Evolutionary conservation across 2,113 vertebrate species (phyloP).

Genomic region (Egretta garzetta): DNA sequence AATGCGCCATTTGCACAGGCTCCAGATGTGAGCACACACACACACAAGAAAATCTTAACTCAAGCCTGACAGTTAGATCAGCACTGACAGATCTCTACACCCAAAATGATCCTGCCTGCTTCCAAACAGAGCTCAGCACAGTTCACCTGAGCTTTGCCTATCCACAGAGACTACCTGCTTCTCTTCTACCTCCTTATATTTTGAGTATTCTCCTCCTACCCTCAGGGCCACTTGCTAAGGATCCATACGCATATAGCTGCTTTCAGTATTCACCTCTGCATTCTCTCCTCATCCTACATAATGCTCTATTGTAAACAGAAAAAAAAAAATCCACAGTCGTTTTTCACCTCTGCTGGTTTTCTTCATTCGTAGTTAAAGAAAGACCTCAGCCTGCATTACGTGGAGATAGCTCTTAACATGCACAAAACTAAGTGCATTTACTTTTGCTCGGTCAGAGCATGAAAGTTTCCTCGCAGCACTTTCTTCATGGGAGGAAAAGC

Average conservation of each 20-base stretch:
- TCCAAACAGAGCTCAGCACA: not conserved
- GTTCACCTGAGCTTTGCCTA: not conserved
- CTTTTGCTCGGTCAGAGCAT: not conserved
- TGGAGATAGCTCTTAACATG: rapidly evolving
- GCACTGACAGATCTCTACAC: not conserved
- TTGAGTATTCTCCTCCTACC: not conserved
- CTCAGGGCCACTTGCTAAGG: not conserved
- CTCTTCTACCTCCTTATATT: not conserved
- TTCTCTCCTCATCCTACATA: not conserved
- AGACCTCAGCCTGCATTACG: not conserved
- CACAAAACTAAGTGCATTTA: not conserved
- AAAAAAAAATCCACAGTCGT: rapidly evolving
- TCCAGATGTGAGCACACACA: not conserved
- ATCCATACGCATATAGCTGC: not conserved
- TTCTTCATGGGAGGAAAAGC: not conserved
- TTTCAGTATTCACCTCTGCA: not conserved
- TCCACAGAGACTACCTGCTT: not conserved
- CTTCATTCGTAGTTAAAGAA: rapidly evolving
- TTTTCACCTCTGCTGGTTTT: not conserved
- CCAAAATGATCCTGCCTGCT: not conserved
- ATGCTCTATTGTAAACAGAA: rapidly evolving
- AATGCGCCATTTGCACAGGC: rapidly evolving
- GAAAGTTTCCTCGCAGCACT: not conserved
- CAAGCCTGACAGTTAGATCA: not conserved
- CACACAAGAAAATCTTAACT: not conserved